Conservation (phyloP, 2,888 invertebrate species). For the Drymonia ruficornis region DNA sequence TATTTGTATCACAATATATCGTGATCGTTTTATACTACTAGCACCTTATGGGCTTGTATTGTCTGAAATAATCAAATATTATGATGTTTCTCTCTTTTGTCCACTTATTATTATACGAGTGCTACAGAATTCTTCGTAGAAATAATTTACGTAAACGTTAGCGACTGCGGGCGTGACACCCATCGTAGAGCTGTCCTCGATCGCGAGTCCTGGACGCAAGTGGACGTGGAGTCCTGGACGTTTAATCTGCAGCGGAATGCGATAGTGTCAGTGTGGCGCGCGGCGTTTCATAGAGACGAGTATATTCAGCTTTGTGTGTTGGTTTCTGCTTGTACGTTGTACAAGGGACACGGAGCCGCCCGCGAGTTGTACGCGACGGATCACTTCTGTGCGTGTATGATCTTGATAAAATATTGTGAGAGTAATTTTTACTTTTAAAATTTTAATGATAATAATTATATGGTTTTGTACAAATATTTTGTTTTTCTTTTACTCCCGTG, state of each 20-base stretch:
- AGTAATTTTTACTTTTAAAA: constrained; percentile 75
- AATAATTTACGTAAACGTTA: neutral
- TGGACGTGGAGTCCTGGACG: too few relatives aligned
- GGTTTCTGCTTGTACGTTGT: constrained; percentile 11
- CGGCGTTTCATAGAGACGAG: neutral
- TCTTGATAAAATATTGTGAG: constrained; percentile 57
- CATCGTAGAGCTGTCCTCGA: neutral
- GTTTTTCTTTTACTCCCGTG: constrained; percentile 30
- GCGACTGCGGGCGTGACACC: too few relatives aligned
- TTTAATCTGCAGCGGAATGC: too few relatives aligned
- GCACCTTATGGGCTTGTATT: too few relatives aligned
- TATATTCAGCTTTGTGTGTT: constrained; percentile 17
- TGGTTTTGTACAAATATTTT: constrained; percentile 73
- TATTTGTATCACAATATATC: too few relatives aligned
- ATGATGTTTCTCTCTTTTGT: too few relatives aligned
- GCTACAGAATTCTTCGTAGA: too few relatives aligned
- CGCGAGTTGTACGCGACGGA: constrained; percentile 14
- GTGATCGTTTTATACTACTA: too few relatives aligned
- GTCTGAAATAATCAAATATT: too few relatives aligned
- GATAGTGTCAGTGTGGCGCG: too few relatives aligned
- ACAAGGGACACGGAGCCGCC: constrained; percentile 11
- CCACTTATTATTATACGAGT: too few relatives aligned
- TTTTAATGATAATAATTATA: constrained; percentile 79
- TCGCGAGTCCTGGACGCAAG: too few relatives aligned
- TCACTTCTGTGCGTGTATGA: constrained; percentile 40